Conservation (phyloP, 2,797 vertebrate genomes). For the Nannoperca obscura region DNA sequence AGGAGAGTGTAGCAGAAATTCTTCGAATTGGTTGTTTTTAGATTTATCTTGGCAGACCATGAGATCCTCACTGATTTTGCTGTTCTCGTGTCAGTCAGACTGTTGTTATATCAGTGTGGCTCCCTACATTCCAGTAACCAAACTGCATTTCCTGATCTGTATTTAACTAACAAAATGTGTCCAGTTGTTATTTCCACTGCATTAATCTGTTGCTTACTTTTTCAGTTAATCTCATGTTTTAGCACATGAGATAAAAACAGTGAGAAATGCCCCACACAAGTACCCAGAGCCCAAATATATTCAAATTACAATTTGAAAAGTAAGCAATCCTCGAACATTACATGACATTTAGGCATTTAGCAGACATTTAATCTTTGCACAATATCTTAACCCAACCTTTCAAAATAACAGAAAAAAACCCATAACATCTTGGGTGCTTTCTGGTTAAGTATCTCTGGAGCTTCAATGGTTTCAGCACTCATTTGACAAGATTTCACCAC, state of each 20-base stretch:
- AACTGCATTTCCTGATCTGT: not conserved
- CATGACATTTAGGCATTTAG: too few species aligned
- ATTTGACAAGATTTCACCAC: too few species aligned
- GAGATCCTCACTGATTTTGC: conserved; percentile 33
- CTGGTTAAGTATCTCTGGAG: too few species aligned
- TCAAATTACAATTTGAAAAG: not conserved
- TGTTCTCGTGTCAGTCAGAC: conserved; percentile 58
- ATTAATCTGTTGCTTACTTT: not conserved
- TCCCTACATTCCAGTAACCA: not conserved
- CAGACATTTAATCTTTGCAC: too few species aligned
- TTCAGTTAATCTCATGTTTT: not conserved
- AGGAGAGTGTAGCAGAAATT: conserved; percentile 60
- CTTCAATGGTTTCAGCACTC: too few species aligned
- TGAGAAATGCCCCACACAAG: not conserved
- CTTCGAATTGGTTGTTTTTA: conserved; percentile 52
- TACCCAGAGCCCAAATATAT: not conserved
- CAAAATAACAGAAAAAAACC: too few species aligned
- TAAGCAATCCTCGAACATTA: not conserved
- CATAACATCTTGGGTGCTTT: too few species aligned
- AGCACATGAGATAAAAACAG: not conserved
- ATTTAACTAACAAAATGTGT: not conserved
- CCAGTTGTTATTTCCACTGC: not conserved
- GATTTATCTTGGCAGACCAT: conserved; percentile 15
- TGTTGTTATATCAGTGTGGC: conserved; percentile 1
- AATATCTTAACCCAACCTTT: too few species aligned